Base-by-base conservation (phyloP, 2,797 vertebrate species). In the Coregonus suidteri region DNA sequence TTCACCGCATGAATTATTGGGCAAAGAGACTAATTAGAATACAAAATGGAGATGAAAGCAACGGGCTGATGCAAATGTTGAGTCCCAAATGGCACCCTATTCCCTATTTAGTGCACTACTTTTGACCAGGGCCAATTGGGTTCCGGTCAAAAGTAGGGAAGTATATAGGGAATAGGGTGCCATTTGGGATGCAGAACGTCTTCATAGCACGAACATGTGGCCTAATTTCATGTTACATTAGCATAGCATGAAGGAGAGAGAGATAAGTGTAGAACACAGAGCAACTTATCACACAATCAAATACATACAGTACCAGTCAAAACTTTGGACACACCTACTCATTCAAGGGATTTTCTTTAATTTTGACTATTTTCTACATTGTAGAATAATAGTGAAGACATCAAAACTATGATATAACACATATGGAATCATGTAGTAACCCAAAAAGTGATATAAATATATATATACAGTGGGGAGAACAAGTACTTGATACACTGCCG, bases 241-340 rank as follows among this genome's bases (percentile, higher is more conserved):
- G 20, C n/a, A 65, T 68, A 7, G 34, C 15, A 68, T 68, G 66
- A 68, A 37, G 31, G 15, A 35, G 31, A 37, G 66, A 68, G 14
- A 18, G 5, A 34, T 16, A 7, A 68, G 77, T 75, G 81, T 80
- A 78, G n/a, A 85, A 83, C 71, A 75, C 4, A 69, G 69, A 0
- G 51, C 1, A 7, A 62, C 53, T 80, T 73, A 74, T 79, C 70
- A 20, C 30, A 66, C 77, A 72, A 83, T 75, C 31, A 75, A 87
- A 82, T 79, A 72, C 15, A 18, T 81, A 79, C 71, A 34, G 31
- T 34, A 25, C 25, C 25, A 25, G 25, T 25, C 25, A 25, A 25
- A 25, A 25, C 25, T 25, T 25, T 25, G 25, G 25, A 25, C 25
- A 25, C 25, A 25, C 25, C 25, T 25, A 25, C 25, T 25, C 25